Conservation (phyloP, 53 echinoderm and acorn worm species). For the Holothuria scabra region DNA sequence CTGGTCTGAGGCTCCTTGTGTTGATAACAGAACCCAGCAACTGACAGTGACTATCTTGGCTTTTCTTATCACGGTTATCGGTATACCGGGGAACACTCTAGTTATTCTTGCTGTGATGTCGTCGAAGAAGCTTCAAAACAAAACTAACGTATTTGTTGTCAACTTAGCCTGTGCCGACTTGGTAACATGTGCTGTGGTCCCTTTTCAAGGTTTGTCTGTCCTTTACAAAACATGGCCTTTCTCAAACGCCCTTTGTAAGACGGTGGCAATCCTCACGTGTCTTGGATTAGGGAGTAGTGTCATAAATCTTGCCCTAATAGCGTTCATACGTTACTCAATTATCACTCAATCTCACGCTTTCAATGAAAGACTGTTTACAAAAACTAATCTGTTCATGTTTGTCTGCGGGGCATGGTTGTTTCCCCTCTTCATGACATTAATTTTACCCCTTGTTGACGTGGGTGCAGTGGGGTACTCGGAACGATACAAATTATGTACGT, state of each 20-base stretch:
- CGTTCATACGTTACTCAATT: slow-evolving; percentile 72
- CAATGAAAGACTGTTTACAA: slow-evolving; percentile 69
- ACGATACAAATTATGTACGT: slow-evolving; percentile 56
- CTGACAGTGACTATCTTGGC: slow-evolving; percentile 31
- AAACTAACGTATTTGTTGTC: slow-evolving; percentile 32
- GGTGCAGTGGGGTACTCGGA: slow-evolving; percentile 56
- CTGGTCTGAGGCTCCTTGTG: neutral
- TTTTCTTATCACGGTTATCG: slow-evolving; percentile 18
- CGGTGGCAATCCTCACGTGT: slow-evolving; percentile 57
- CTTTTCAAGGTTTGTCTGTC: slow-evolving; percentile 70
- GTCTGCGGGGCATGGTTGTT: slow-evolving; percentile 64
- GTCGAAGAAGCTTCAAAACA: too few relatives aligned
- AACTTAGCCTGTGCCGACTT: slow-evolving; percentile 84
- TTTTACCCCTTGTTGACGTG: slow-evolving; percentile 39
- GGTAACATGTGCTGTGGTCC: slow-evolving; percentile 67
- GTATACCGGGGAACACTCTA: too few relatives aligned
- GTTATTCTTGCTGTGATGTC: too few relatives aligned
- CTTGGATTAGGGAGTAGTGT: slow-evolving; percentile 77
- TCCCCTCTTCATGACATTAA: slow-evolving; percentile 55
- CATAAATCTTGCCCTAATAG: slow-evolving; percentile 78
- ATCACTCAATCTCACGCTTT: slow-evolving; percentile 62
- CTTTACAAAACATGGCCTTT: slow-evolving; percentile 8
- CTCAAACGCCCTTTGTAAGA: slow-evolving; percentile 47
- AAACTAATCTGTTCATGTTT: slow-evolving; percentile 59
- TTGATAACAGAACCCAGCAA: slow-evolving; percentile 24